Conservation (phyloP, 2,888 invertebrate species). For the Acanthosepion lycidas region DNA sequence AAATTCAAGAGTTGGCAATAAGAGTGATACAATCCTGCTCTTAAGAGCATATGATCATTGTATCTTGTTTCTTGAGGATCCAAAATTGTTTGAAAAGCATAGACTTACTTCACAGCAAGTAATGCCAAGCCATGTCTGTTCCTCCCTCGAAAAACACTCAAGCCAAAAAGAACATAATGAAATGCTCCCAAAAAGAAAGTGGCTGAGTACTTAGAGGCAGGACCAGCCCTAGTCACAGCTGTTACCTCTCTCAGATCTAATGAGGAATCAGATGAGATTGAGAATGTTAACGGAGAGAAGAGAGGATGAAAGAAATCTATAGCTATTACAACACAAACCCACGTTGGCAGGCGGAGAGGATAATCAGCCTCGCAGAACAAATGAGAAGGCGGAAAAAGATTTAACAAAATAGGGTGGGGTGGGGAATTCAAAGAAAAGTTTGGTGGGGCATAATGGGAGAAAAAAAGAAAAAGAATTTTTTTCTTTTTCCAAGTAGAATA, state of each 20-base stretch:
- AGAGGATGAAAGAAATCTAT: conserved; percentile 33
- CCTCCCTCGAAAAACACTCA: not conserved
- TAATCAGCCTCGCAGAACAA: conserved; percentile 33
- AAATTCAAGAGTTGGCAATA: not conserved
- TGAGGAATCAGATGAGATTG: conserved; percentile 33
- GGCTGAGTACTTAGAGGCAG: conserved; percentile 22
- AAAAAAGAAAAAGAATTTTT: not conserved
- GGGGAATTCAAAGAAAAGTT: conserved; percentile 22
- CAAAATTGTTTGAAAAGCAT: not conserved
- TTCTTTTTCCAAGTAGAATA: not conserved
- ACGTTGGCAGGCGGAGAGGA: conserved; percentile 33
- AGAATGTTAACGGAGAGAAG: conserved; percentile 13
- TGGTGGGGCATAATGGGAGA: not conserved
- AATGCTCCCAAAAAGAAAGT: not conserved
- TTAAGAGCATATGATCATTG: conserved; percentile 3
- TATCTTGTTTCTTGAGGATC: conserved; percentile 12
- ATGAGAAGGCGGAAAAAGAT: conserved; percentile 33
- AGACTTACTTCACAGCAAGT: not conserved
- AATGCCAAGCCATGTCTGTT: not conserved
- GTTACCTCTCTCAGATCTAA: conserved; percentile 33
- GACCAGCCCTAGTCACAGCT: conserved; percentile 22
- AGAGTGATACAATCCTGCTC: not conserved
- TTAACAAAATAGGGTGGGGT: not conserved
- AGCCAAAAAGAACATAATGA: conserved; percentile 18
- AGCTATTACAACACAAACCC: conserved; percentile 22